Percentiles rank a stretch among this genome's conserved stretches.
Evolutionary conservation across 2,113 vertebrate genomes (phyloP).

Genomic region (Petromus typicus): DNA sequence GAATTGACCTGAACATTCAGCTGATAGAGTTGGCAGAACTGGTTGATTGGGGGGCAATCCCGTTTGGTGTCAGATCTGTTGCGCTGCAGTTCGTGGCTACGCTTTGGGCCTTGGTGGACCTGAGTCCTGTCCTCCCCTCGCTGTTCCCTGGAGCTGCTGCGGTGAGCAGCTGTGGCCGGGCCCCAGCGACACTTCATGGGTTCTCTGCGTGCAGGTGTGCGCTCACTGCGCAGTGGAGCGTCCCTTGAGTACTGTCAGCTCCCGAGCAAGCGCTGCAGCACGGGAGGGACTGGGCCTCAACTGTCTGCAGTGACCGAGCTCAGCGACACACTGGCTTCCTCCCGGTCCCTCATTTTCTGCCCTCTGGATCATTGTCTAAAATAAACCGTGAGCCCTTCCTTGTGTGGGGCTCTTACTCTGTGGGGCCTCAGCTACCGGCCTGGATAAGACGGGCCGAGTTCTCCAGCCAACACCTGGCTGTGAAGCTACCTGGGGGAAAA

Average conservation of each 20-base stretch:
- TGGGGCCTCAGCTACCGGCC: background rate
- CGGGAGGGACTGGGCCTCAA: background rate
- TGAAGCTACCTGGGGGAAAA: background rate
- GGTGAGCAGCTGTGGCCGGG: background rate
- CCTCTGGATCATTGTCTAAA: background rate
- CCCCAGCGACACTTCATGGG: background rate
- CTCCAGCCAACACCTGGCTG: background rate
- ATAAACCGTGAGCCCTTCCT: background rate
- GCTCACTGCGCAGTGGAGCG: no score
- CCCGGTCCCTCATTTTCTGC: background rate
- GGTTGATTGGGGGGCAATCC: background rate
- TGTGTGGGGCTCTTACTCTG: background rate
- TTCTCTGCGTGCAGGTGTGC: background rate
- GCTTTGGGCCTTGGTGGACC: background rate
- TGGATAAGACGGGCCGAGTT: background rate
- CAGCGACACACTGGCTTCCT: background rate
- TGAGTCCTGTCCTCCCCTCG: background rate
- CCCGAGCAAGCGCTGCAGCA: background rate
- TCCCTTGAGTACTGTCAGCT: background rate
- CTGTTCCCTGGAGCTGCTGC: background rate
- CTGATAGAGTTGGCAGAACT: background rate
- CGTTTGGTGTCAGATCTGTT: background rate
- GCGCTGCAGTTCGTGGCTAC: background rate
- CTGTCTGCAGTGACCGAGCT: background rate
- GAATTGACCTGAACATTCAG: background rate